Percentiles rank a stretch among this genome's conserved stretches.
phyloP scores from a whole-genome alignment of 2,888 invertebrate genomes.

The Netelia inedita region DNA sequence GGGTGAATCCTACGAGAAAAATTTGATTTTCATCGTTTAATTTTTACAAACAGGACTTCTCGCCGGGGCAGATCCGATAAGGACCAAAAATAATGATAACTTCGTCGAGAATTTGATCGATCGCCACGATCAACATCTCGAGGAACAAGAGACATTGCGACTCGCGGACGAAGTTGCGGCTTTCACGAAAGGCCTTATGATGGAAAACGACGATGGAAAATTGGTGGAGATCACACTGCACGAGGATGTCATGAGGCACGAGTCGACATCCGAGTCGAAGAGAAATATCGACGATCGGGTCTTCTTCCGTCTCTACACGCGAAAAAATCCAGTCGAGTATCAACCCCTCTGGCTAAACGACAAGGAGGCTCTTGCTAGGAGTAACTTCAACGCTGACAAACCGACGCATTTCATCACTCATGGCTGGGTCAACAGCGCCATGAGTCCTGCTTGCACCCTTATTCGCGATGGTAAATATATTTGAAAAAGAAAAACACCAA shows the following conservation, averaged over 20 bases:
- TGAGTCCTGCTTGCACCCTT: slow-evolving; percentile 70
- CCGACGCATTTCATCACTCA: slow-evolving; percentile 79
- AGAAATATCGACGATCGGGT: slow-evolving; percentile 59
- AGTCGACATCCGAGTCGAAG: slow-evolving; percentile 22
- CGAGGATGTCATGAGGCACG: slow-evolving; percentile 22
- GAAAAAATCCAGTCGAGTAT: slow-evolving; percentile 49
- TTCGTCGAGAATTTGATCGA: slow-evolving; percentile 43
- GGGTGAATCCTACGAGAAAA: not conserved
- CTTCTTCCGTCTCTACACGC: slow-evolving; percentile 76
- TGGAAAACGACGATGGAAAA: slow-evolving; percentile 71
- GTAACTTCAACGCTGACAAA: slow-evolving; percentile 73
- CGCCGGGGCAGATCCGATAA: slow-evolving; percentile 62
- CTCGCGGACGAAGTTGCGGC: slow-evolving; percentile 52
- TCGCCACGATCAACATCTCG: not conserved
- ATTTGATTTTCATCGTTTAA: not conserved
- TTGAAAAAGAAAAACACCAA: not conserved
- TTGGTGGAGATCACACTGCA: slow-evolving; percentile 62
- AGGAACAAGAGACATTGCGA: not conserved
- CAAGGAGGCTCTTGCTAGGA: slow-evolving; percentile 63
- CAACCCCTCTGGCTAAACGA: slow-evolving; percentile 72
- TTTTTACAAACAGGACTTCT: slow-evolving; percentile 33
- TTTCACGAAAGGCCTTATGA: slow-evolving; percentile 65
- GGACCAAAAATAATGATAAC: slow-evolving; percentile 18
- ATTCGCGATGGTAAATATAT: slow-evolving; percentile 77
- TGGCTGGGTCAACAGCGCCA: slow-evolving; percentile 76